Evolutionary conservation across 1,140 invertebrate genomes (phyloP).

Genomic region (Geopemphigus sp.): DNA sequence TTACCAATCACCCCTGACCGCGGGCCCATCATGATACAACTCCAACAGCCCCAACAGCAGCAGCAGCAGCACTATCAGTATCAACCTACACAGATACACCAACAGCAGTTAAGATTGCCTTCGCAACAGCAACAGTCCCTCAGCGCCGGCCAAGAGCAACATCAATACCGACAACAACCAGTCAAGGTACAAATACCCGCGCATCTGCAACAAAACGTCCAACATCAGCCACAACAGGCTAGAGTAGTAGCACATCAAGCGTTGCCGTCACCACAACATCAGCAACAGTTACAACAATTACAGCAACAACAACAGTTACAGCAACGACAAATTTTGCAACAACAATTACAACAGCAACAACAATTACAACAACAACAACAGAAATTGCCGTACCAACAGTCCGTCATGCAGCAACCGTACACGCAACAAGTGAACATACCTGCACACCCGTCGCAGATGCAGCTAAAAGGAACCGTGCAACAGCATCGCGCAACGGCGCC

Average conservation of each 20-base stretch:
- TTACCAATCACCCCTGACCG: conserved; percentile 27
- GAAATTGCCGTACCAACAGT: conserved; percentile 2
- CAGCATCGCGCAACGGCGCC: neutral
- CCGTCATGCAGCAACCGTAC: conserved; percentile 23
- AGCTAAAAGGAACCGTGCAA: conserved; percentile 11
- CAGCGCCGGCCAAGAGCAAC: neutral
- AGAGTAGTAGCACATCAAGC: neutral
- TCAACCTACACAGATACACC: conserved; percentile 9
- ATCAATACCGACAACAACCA: conserved; percentile 42
- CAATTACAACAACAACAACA: neutral
- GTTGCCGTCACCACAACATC: neutral
- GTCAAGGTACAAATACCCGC: conserved; percentile 18
- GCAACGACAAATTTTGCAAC: neutral
- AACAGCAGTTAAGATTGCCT: conserved; percentile 7
- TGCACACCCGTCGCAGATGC: neutral
- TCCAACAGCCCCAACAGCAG: conserved; percentile 28
- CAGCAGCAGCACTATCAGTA: conserved; percentile 5
- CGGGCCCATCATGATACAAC: conserved; percentile 35
- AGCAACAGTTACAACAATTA: neutral
- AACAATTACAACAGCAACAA: neutral
- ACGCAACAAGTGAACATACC: conserved; percentile 29
- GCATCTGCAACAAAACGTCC: neutral
- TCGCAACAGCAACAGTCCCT: conserved; percentile 9
- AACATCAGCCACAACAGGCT: conserved; percentile 26
- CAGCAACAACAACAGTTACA: neutral